Base-by-base conservation (phyloP, 2,113 vertebrate genomes). In the Larimichthys polyactis region DNA sequence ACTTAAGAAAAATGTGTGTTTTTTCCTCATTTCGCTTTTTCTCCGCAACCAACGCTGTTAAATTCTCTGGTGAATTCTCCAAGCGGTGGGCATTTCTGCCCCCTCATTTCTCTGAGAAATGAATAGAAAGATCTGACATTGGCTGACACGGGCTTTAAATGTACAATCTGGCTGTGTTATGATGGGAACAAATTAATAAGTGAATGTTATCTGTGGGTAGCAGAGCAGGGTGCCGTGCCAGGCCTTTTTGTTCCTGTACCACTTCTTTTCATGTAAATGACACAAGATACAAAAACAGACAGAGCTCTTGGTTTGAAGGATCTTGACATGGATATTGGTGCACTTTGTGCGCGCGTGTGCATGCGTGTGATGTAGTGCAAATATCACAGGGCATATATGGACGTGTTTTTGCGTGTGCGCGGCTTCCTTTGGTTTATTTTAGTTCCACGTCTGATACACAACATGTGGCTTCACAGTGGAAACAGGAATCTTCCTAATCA, bases 201-300 rank as follows among this genome's bases (percentile, higher is more conserved):
- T 81, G 82, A 91, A 89, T 89, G 89, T 92, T 92, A 91, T 94
- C 90, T 83, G 85, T 81, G 79, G 51, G 85, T 76, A 87, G 87
- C 90, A 93, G 90, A 83, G 87, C 27, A 22, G 60, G 60, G 67
- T 71, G 80, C 63, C 70, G 64, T 83, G 83, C 87, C 75, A 90
- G 87, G 71, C 52, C 72, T 85, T 82, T 86, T 87, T 86, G 58
- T 92, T 86, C 66, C 75, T 64, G 64, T 46, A 76, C 74, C 75
- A 74, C 54, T 78, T 88, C 66, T 80, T 89, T 89, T 88, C 48
- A 86, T 82, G 74, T 74, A 69, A 73, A 84, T 83, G 83, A 89
- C 81, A 85, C 79, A 82, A 65, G 58, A 80, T 72, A 87, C 77
- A 79, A 82, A 86, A 81, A 83, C 66, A 81, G 64, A 87, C 66